phyloP scores from a whole-genome alignment of 2,113 vertebrate species.

The Mionectes macconnelli region DNA sequence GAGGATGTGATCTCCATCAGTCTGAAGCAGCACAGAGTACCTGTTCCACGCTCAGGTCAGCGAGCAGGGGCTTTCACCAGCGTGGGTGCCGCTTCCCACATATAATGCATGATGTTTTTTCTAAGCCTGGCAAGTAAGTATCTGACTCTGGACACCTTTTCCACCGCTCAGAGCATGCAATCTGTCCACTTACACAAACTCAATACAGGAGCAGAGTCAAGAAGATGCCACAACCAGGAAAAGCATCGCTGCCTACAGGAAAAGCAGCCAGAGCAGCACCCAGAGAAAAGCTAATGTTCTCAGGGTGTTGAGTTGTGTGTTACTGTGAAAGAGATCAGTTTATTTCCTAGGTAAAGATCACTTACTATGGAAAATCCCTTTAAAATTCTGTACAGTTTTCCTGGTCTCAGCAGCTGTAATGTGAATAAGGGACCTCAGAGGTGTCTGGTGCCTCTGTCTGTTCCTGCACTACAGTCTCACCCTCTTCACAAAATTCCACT shows the following conservation, averaged over 20 bases:
- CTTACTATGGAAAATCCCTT: not conserved
- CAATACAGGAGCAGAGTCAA: not conserved
- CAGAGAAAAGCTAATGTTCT: not conserved
- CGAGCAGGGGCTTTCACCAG: not conserved
- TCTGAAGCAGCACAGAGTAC: not conserved
- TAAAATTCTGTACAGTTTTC: not conserved
- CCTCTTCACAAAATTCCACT: not conserved
- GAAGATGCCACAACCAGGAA: not conserved
- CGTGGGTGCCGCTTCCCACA: not conserved
- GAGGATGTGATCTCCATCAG: not conserved
- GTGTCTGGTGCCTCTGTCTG: not conserved
- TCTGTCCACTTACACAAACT: rapidly evolving
- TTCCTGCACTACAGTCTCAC: not conserved
- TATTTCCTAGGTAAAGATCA: not conserved
- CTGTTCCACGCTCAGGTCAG: not conserved
- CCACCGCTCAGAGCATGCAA: not conserved
- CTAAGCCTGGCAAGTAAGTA: not conserved
- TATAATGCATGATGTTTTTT: not conserved
- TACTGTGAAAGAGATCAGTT: not conserved
- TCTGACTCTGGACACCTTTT: not conserved
- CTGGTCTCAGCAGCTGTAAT: not conserved
- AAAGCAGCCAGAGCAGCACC: not conserved
- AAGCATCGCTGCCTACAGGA: not conserved
- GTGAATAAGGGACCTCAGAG: not conserved
- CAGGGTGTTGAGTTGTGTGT: not conserved